Evolutionary conservation across 2,113 vertebrate species (phyloP).

Genomic region (Marmota monax): DNA sequence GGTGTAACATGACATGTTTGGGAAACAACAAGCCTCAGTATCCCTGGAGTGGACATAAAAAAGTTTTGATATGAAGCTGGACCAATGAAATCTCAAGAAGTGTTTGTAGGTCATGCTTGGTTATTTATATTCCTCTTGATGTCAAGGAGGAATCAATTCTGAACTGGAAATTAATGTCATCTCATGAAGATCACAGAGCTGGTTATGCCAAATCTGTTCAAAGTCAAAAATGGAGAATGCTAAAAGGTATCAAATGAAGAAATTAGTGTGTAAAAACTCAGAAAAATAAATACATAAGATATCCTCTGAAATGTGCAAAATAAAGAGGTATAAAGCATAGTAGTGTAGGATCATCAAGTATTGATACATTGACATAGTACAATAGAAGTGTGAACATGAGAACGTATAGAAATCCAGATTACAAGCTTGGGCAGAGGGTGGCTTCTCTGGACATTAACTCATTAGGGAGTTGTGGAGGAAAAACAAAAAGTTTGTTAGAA

Average conservation of each 20-base stretch:
- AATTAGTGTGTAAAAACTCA: neutral
- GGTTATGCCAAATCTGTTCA: neutral
- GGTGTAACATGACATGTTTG: neutral
- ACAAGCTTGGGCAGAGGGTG: neutral
- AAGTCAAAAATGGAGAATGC: neutral
- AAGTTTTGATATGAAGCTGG: accelerated
- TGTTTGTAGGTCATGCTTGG: accelerated
- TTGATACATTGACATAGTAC: neutral
- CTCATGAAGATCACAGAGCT: neutral
- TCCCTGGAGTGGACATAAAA: neutral
- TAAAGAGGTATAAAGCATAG: neutral
- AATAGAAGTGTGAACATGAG: neutral
- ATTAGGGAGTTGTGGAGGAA: neutral
- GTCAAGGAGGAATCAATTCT: neutral
- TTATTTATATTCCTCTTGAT: neutral
- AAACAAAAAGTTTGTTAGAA: neutral
- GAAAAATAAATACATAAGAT: neutral
- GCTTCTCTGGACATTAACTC: neutral
- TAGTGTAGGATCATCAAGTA: neutral
- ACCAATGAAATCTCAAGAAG: neutral
- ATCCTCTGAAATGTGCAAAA: neutral
- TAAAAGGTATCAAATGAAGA: neutral
- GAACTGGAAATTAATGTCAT: neutral
- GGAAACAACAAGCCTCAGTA: accelerated
- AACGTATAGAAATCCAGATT: neutral